These are phyloP conservation scores for Heliocidaris erythrogramma DNA, from an alignment of 35 echinoderm and acorn worm species.

Conservation along the genomic window DNA sequence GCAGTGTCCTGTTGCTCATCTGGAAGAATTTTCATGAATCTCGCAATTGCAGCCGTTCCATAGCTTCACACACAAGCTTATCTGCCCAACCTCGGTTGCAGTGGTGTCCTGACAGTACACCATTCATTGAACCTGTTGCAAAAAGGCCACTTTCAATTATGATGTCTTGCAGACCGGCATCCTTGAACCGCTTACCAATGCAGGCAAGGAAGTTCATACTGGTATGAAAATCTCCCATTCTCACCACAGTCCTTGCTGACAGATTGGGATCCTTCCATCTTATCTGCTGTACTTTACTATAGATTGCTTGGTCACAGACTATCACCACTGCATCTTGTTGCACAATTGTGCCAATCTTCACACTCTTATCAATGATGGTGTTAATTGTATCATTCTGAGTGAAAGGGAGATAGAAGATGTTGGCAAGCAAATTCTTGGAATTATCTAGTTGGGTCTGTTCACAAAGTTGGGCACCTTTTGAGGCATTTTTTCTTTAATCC, in stretches of 20 bases:
- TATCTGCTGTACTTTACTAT: constrained; percentile 57
- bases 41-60: constrained; percentile 60
- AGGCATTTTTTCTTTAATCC: too few species aligned
- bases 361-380: not conserved
- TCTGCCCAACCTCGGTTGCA: constrained; percentile 66
- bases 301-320: constrained; percentile 75
- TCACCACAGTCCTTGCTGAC: constrained; percentile 35
- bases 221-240: constrained; percentile 64
- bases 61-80: constrained; percentile 65
- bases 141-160: too few species aligned
- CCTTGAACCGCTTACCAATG: constrained; percentile 72
- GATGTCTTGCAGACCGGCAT: constrained; percentile 75
- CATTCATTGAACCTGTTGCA: constrained; percentile 69
- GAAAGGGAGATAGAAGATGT: not conserved
- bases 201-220: constrained; percentile 38
- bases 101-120: constrained; percentile 61
- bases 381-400: not conserved
- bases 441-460: too few species aligned
- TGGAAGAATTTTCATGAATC: constrained; percentile 46
- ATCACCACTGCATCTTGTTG: not conserved
- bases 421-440: too few species aligned
- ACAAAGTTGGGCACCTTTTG: too few species aligned
- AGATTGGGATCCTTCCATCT: not conserved
- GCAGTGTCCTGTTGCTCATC: constrained; percentile 38
- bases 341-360: not conserved